A percentile compares a stretch with the other conserved stretches of the same genome.
These are phyloP conservation scores for Miltochrista miniata DNA, from an alignment of 2,888 invertebrate genomes.

Conservation along the genomic window DNA sequence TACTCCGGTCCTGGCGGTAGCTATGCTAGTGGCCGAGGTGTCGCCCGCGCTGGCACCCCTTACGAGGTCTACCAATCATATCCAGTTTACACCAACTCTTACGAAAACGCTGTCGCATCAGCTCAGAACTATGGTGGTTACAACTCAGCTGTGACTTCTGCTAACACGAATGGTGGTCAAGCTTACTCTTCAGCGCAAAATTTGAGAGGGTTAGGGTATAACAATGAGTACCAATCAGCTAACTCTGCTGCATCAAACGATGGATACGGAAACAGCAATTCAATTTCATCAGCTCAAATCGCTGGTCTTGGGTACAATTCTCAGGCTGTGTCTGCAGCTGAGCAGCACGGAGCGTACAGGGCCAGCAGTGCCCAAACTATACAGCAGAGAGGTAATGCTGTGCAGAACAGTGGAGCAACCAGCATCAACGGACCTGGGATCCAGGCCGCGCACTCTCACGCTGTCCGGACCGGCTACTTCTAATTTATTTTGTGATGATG, in stretches of 20 bases:
- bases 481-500: conserved; percentile 26
- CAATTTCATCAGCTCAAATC: conserved; percentile 54
- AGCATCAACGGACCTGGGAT: conserved; percentile 61
- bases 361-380: conserved; percentile 60
- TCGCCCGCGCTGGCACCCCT: conserved; percentile 50
- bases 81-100: conserved; percentile 42
- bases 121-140: conserved; percentile 58
- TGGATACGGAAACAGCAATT: conserved; percentile 34
- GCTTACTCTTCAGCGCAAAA: conserved; percentile 41
- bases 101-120: conserved; percentile 47
- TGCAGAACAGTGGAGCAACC: conserved; percentile 62
- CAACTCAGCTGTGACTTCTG: conserved; percentile 49
- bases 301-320: conserved; percentile 42
- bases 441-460: conserved; percentile 62
- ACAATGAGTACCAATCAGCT: conserved; percentile 30
- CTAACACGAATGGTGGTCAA: conserved; percentile 51
- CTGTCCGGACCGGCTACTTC: conserved; percentile 63
- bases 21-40: conserved; percentile 62
- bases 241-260: conserved; percentile 39
- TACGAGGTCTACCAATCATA: conserved; percentile 35
- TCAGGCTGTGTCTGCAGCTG: conserved; percentile 57
- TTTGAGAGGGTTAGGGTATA: conserved; percentile 30
- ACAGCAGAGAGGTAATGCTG: conserved; percentile 49
- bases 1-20: conserved; percentile 43
- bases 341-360: conserved; percentile 52